Evolutionary conservation across 2,797 vertebrate species (phyloP), one percentile per base, ranked within the genome.

Genomic region (Sebastes cheni): DNA sequence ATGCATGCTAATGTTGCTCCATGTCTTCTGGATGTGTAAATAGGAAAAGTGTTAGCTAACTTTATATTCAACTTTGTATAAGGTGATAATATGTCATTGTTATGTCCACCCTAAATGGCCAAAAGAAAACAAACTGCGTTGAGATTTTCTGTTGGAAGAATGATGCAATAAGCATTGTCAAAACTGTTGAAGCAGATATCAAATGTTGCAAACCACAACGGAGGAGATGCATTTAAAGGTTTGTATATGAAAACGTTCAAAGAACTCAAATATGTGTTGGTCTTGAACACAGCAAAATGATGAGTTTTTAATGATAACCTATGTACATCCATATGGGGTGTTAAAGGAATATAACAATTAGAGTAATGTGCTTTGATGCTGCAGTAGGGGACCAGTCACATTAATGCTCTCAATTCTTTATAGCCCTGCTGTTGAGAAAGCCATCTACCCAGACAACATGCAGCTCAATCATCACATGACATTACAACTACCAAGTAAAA

Each of bases 401-500:
- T 27, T 58, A 27, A 36, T 34, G 12, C 6, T 72, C 3, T 36
- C 11, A 36, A 3, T 12, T 29, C 11, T 67, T 52, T 16, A n/a
- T 1, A 14, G 6, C 23, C 27, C 20, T 39, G 13, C 32, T 22
- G 27, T 8, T 61, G 46, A 36, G 46, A 83, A 78, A 80, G 58
- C 34, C 23, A 73, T 61, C 67, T 74, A 81, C n/a, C 13, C 25
- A 77, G 56, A 67, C 27, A 72, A 20, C 52, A 46, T 52, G 7
- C 9, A 1, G 12, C 25, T 29, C 46, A 46, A 46, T 42, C 23
- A 67, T 61, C 20, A 59, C 61, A 67, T 59, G 22, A 72, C n/a
- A 55, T 5, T 3, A 8, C 13, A 13, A n/a, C 60, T 25, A 46
- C 1, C 16, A 36, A 39, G 11, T 50, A 58, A 71, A 78, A 32